A percentile compares a stretch with the other conserved stretches of the same genome.
Conservation (phyloP, 2,113 vertebrate genomes). For the Catharus fuscescens region DNA sequence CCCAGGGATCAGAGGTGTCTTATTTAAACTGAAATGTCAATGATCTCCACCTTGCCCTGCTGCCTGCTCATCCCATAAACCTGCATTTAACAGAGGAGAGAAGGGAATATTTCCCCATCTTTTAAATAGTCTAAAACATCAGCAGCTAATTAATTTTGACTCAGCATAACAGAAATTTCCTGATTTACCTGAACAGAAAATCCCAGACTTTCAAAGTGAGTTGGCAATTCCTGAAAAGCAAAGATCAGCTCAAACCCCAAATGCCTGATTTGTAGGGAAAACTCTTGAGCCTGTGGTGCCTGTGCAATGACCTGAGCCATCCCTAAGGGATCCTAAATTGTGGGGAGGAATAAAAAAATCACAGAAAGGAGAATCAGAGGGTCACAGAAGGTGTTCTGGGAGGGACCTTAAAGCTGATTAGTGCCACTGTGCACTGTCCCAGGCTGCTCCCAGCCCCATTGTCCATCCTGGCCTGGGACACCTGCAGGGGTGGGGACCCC, state of each 20-base stretch:
- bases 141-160: background rate
- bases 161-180: background rate
- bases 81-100: background rate
- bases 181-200: background rate
- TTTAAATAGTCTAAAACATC: background rate
- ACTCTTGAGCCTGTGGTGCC: background rate
- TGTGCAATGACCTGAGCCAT: background rate
- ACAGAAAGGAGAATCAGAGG: background rate
- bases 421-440: background rate
- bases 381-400: background rate
- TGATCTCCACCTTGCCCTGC: background rate
- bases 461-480: background rate
- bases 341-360: background rate
- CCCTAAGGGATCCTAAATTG: rapidly evolving
- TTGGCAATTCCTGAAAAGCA: background rate
- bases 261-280: background rate
- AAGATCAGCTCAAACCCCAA: background rate
- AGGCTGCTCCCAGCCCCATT: background rate
- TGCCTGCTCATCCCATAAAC: background rate
- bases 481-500: background rate
- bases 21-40: no score
- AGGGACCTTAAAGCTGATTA: background rate
- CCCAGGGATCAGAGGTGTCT: background rate
- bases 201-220: background rate
- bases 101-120: background rate